phyloP scores from a whole-genome alignment of 2,888 invertebrate genomes.

The Dioctria rufipes region DNA sequence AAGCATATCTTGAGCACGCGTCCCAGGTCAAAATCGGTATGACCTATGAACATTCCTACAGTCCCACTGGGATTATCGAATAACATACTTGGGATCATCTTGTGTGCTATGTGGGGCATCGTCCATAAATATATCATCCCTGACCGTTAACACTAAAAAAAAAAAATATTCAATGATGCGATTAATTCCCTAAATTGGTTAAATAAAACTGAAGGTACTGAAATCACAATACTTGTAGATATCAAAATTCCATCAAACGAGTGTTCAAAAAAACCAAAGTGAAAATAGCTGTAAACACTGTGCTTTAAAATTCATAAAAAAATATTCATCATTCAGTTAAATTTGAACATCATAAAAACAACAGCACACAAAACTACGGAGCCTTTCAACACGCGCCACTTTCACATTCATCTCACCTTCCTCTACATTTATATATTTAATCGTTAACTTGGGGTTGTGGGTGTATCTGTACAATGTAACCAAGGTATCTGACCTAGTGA shows the following conservation, averaged over 20 bases:
- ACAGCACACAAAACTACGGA: conserved; percentile 7
- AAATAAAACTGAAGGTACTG: background rate
- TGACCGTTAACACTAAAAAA: background rate
- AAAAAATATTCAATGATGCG: background rate
- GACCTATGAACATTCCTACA: too few relatives aligned
- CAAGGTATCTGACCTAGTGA: conserved; percentile 35
- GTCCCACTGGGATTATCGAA: too few relatives aligned
- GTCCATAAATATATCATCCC: background rate
- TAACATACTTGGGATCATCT: too few relatives aligned
- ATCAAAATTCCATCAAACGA: background rate
- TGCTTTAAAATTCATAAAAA: conserved; percentile 2
- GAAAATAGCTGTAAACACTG: conserved; percentile 17
- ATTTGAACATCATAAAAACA: conserved; percentile 27
- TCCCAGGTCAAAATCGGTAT: too few relatives aligned
- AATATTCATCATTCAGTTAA: background rate
- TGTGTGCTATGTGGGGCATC: too few relatives aligned
- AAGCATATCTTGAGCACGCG: too few relatives aligned
- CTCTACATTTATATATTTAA: background rate
- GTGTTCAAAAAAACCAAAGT: background rate
- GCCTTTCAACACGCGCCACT: conserved; percentile 5
- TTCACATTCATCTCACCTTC: conserved; percentile 3
- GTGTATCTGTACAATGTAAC: background rate
- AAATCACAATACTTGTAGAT: background rate
- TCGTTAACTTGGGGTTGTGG: background rate
- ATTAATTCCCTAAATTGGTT: background rate